Percentiles rank a stretch among this genome's conserved stretches.
Evolutionary conservation across 2,113 vertebrate genomes (phyloP).

Genomic region (Paedocypris sp.): DNA sequence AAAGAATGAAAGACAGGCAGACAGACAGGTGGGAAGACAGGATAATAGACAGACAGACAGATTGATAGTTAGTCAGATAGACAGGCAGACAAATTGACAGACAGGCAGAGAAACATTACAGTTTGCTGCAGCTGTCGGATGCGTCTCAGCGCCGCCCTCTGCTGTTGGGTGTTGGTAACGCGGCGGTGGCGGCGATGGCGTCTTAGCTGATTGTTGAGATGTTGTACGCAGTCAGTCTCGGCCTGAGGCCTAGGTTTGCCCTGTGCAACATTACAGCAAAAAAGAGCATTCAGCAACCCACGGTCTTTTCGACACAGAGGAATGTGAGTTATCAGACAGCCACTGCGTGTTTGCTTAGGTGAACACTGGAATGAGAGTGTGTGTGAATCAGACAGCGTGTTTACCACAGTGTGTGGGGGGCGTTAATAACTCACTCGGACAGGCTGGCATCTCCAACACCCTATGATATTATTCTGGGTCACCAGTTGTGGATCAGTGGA

Average conservation of each 20-base stretch:
- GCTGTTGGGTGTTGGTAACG: conserved; percentile 41
- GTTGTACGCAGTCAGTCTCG: conserved; percentile 65
- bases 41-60: too few species aligned
- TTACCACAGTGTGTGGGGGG: conserved; percentile 11
- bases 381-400: neutral
- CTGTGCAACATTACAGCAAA: too few species aligned
- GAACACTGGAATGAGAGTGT: neutral
- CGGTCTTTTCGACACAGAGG: neutral
- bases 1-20: too few species aligned
- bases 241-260: conserved; percentile 56
- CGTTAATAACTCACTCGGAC: conserved; percentile 42
- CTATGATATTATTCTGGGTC: conserved; percentile 42
- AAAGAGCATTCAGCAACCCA: neutral
- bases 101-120: conserved; percentile 37
- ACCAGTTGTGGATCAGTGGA: conserved; percentile 22
- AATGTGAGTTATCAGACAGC: neutral
- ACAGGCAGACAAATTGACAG: neutral
- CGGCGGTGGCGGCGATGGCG: conserved; percentile 53
- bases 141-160: conserved; percentile 47
- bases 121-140: conserved; percentile 65
- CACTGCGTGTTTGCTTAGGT: neutral
- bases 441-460: conserved; percentile 35
- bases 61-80: neutral
- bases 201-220: conserved; percentile 54
- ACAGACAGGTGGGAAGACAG: too few species aligned